Evolutionary conservation across 2,888 invertebrate genomes (phyloP), one percentile per base, ranked within the genome.

Genomic region (Chrysolina oricalcia): DNA sequence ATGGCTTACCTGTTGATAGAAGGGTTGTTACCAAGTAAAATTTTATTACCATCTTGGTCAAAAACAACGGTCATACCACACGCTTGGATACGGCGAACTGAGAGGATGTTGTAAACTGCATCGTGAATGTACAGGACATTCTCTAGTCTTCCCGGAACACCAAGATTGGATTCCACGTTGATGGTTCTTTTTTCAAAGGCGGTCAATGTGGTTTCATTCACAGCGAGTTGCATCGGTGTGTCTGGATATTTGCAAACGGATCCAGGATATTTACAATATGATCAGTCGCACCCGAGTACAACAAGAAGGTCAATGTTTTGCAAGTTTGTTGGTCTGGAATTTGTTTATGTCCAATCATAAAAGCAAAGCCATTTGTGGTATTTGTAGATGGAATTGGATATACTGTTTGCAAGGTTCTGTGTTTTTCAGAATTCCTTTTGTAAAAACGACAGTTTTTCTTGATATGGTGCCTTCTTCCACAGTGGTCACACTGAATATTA

Each of bases 91-190:
- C 69, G 48, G 3, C 70, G 69, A 53, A 86, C 85, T 0, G 85
- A 86, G 8, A 84, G 74, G 27, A 85, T 73, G 72, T 86, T 86
- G 75, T 85, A 80, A 50, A 85, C 85, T 6, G 83, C 80, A 41
- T 87, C 85, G 11, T 81, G 72, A 72, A 84, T 84, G 75, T 80
- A 87, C 8, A 87, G 81, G 5, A 85, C 82, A 59, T 82, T 74
- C 27, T 81, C 74, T 11, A 83, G 71, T 17, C 63, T 50, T 48
- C 80, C 82, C 48, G 62, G 17, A 5, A 79, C 56, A 13, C 83
- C 83, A 41, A 79, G 73, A 62, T 85, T 80, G 71, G 81, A 86
- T n/a, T 70, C 80, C 6, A 87, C 80, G 21, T 80, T 70, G 3
- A 88, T 75, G 19, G 64, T 66, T 27, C 73, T 75, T 46, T 48